A percentile compares a stretch with the other conserved stretches of the same genome.
These are phyloP conservation scores for Peromyscus eremicus DNA, from an alignment of 2,797 vertebrate species.

Conservation along the genomic window DNA sequence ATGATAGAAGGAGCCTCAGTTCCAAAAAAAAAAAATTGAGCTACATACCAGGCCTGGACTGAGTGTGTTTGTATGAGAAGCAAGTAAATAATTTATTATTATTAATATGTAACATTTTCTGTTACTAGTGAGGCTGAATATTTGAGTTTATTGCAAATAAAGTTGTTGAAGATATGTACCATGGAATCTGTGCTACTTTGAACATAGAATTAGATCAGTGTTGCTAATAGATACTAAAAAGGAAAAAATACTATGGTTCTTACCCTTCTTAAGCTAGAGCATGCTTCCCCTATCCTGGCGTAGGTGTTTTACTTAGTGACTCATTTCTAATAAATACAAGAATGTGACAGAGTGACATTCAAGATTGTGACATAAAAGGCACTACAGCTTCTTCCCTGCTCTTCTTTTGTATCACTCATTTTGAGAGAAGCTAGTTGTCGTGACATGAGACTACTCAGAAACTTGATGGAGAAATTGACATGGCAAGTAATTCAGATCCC, in stretches of 20 bases:
- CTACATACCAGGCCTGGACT: not conserved
- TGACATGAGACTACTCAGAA: not conserved
- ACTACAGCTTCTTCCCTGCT: not conserved
- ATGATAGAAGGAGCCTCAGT: not conserved
- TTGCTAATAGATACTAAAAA: constrained; percentile 1
- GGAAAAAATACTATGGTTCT: not conserved
- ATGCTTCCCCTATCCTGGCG: not conserved
- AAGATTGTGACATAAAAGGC: not conserved
- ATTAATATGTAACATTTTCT: not conserved
- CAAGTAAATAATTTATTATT: not conserved
- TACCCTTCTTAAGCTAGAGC: not conserved
- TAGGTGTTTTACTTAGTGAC: constrained; percentile 30
- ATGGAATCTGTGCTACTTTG: not conserved
- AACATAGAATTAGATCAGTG: constrained; percentile 13
- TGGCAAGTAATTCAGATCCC: not conserved
- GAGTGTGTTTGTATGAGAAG: not conserved
- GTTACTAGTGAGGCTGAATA: not conserved
- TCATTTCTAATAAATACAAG: constrained; percentile 3
- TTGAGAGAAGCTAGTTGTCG: not conserved
- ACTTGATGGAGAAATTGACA: not conserved
- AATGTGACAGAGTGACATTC: not conserved
- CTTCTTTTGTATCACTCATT: not conserved
- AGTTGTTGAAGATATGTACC: not conserved
- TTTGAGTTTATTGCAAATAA: not conserved
- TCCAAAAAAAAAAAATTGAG: not conserved